Base-by-base conservation (phyloP, 2,113 vertebrate species). In the Paracanthobrama guichenoti region DNA sequence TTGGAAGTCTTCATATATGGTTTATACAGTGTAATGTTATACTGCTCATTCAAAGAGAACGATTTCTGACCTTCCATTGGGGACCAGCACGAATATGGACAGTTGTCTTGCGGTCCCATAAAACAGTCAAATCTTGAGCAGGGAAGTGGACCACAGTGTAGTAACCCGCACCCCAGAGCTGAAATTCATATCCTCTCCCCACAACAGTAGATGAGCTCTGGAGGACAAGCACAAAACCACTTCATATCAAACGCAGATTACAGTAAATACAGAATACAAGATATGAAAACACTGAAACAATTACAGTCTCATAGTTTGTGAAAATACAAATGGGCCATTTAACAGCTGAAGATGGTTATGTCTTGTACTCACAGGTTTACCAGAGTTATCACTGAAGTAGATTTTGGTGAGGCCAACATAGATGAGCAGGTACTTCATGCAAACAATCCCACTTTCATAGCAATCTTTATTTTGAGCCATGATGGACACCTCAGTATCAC, bases 81-180 rank as follows among this genome's bases (percentile, higher is more conserved):
- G 96, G 96, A 88, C 98, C 98, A 81, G 95, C 96, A 93, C 97
- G 96, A 88, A 99, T 94, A 86, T 99, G 98, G 0, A 99, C 94
- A 57, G 96, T 99, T 42, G 98, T 99, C 93, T 98, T 99, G 89
- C 93, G 96, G 90, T 99, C 98, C 98, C 98, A 99, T 57, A 99
- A 95, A 89, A 99, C 83, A 44, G 95, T 99, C 87, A 99, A 93
- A 67, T 98, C 97, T 86, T 97, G 91, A 86, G 94, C 95, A 85
- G 97, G 94, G 89, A 98, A 97, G 86, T 97, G 95, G 74, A 98
- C 93, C 84, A 96, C 96, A 1, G 94, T 94, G 88, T 99, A 99
- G 91, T 96, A 96, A 10, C 97, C 97, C 20, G 97, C 97, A 87
- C 95, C 96, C 98, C 95, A 98, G 77, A 98, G 89, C 87, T 97